Evolutionary conservation across 2,113 vertebrate genomes (phyloP).

Genomic region (Aix galericulata): DNA sequence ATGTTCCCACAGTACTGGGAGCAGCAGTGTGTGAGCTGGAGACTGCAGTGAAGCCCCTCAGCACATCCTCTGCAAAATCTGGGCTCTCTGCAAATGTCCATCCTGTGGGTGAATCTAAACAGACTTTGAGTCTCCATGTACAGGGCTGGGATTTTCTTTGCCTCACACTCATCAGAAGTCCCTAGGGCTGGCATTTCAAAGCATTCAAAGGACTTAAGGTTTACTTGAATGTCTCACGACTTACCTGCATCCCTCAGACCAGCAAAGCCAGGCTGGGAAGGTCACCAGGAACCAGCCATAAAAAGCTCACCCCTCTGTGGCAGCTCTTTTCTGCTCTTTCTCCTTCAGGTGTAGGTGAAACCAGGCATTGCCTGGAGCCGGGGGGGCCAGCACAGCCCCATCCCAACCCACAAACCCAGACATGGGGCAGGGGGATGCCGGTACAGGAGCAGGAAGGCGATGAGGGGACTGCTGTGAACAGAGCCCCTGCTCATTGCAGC

Average conservation of each 20-base stretch:
- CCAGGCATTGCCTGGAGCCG: rapidly evolving
- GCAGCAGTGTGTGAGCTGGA: background rate
- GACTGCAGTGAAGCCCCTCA: background rate
- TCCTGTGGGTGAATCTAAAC: background rate
- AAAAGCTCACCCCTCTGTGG: background rate
- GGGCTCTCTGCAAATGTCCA: background rate
- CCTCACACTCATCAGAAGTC: background rate
- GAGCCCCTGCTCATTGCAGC: background rate
- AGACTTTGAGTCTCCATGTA: background rate
- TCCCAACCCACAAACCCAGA: rapidly evolving
- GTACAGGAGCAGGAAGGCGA: rapidly evolving
- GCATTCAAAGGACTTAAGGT: background rate
- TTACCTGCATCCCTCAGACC: background rate
- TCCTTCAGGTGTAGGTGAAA: background rate
- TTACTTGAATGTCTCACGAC: background rate
- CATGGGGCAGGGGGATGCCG: rapidly evolving
- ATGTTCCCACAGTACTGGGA: background rate
- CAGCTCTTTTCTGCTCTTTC: background rate
- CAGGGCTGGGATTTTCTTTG: background rate
- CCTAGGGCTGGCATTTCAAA: background rate
- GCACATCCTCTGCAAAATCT: background rate
- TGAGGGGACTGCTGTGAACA: background rate
- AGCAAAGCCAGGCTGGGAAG: background rate
- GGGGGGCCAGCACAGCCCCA: background rate
- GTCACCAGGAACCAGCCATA: background rate